Percentiles rank a stretch among this genome's conserved stretches.
Conservation (phyloP, 2,113 vertebrate species). For the Vidua chalybeata region DNA sequence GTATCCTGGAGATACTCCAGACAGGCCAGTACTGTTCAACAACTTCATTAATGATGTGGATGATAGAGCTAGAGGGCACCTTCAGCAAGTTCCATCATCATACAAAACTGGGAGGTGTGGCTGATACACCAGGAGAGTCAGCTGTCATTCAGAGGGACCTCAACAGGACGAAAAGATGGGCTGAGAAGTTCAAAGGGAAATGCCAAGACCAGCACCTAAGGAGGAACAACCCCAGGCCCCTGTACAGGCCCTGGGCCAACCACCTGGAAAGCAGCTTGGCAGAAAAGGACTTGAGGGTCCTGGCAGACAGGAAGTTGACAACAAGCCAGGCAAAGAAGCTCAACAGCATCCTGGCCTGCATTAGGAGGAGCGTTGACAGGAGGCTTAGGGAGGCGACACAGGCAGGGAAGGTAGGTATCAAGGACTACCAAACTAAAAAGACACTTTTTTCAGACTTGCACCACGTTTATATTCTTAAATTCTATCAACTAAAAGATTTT, state of each 20-base stretch:
- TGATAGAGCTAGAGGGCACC: neutral
- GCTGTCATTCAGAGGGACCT: neutral
- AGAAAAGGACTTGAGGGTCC: neutral
- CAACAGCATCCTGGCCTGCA: neutral
- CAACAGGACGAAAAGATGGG: neutral
- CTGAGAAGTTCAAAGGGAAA: neutral
- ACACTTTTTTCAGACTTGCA: neutral
- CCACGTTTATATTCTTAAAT: rapidly evolving
- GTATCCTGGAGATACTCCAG: neutral
- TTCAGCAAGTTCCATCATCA: neutral
- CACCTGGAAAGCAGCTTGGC: neutral
- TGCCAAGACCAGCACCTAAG: neutral
- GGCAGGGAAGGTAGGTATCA: neutral
- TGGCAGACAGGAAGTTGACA: neutral
- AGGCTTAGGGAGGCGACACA: neutral
- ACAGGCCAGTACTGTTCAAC: neutral
- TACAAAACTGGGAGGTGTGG: neutral
- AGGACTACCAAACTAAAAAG: neutral
- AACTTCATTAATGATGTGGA: neutral
- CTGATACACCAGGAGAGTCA: neutral
- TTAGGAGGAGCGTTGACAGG: neutral
- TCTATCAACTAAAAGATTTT: neutral
- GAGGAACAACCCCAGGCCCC: neutral
- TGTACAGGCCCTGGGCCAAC: rapidly evolving
- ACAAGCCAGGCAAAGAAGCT: neutral